phyloP scores from a whole-genome alignment of 2,113 vertebrate species.

The Hemiscyllium ocellatum region DNA sequence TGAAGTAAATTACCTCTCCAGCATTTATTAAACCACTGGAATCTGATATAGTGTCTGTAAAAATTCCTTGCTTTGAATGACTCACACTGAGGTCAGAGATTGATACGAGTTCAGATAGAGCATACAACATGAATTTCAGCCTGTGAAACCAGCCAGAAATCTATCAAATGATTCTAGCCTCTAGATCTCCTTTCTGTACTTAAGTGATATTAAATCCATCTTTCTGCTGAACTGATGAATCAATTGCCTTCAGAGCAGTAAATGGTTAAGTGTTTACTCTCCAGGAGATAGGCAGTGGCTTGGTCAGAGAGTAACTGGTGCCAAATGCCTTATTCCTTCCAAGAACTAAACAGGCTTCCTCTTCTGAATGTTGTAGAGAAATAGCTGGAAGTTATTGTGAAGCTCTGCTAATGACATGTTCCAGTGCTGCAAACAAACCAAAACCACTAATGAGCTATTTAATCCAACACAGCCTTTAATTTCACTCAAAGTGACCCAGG shows the following conservation, averaged over 20 bases:
- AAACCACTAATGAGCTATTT: conserved; percentile 30
- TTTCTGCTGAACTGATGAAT: conserved; percentile 14
- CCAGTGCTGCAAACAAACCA: neutral
- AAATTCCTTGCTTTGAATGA: neutral
- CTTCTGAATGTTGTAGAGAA: neutral
- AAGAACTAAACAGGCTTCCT: neutral
- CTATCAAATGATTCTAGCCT: conserved; percentile 16
- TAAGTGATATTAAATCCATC: conserved; percentile 13
- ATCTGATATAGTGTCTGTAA: neutral
- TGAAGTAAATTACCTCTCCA: neutral
- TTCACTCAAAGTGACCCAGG: neutral
- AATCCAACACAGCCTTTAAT: conserved; percentile 31
- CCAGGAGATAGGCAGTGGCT: neutral
- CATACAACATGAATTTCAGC: neutral
- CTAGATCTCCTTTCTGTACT: neutral
- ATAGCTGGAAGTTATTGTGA: conserved; percentile 29
- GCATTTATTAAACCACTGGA: neutral
- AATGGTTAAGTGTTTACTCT: conserved; percentile 26
- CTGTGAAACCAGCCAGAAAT: neutral
- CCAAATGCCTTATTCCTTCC: neutral
- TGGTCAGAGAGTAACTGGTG: neutral
- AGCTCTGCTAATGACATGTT: conserved; percentile 25
- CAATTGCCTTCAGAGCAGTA: conserved; percentile 1
- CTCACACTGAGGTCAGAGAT: neutral
- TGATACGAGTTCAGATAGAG: neutral